These are phyloP conservation scores for Oophaga sylvatica DNA, from an alignment of 2,797 vertebrate genomes.

Conservation along the genomic window DNA sequence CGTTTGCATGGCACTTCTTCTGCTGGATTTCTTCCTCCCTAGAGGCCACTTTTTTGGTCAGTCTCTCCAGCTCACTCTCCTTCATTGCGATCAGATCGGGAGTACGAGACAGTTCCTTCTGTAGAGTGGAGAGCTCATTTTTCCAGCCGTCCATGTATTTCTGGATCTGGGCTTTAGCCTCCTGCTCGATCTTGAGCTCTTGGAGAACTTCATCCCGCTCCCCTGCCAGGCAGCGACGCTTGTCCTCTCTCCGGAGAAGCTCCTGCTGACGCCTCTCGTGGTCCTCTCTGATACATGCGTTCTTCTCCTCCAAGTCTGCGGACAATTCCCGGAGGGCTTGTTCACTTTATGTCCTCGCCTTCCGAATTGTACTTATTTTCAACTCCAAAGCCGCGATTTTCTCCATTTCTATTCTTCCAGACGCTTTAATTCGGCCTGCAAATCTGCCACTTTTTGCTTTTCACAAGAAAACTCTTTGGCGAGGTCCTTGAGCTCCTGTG, in stretches of 20 bases:
- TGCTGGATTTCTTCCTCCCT: too few species aligned
- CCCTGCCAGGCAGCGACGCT: too few species aligned
- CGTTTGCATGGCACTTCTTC: too few species aligned
- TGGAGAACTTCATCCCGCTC: too few species aligned
- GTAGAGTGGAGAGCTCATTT: conserved; percentile 65
- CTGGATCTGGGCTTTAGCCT: too few species aligned
- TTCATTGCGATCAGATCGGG: conserved; percentile 65
- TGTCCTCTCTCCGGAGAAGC: neutral
- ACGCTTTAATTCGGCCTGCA: conserved; percentile 48
- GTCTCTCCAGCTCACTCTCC: conserved; percentile 68
- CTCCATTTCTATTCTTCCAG: conserved; percentile 61
- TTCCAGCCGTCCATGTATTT: conserved; percentile 68
- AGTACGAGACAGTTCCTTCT: conserved; percentile 67
- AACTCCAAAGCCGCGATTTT: conserved; percentile 29
- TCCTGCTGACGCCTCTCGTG: conserved; percentile 47
- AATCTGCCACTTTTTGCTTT: conserved; percentile 38
- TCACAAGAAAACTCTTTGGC: conserved; percentile 64
- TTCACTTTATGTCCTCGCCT: too few species aligned
- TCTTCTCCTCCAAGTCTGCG: too few species aligned
- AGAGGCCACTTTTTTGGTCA: conserved; percentile 51
- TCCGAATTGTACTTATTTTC: too few species aligned
- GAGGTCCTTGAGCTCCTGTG: conserved; percentile 62
- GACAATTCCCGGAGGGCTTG: too few species aligned
- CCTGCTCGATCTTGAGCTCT: too few species aligned
- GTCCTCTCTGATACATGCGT: too few species aligned